Percentiles rank a stretch among this genome's conserved stretches.
phyloP scores from a whole-genome alignment of 1,140 invertebrate genomes.

The Sycobia sp. region DNA sequence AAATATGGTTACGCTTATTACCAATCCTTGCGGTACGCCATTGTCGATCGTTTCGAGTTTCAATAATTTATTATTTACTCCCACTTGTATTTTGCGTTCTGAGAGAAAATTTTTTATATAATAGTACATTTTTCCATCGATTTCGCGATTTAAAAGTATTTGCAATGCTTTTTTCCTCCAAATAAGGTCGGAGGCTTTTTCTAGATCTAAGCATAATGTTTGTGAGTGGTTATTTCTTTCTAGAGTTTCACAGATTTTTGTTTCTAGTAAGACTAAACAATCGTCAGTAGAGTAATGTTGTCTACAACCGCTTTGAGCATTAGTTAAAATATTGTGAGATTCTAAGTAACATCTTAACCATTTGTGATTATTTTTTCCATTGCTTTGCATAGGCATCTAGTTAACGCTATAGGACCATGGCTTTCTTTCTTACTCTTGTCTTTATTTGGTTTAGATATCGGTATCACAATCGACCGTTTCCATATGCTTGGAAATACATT shows the following conservation, averaged over 20 bases:
- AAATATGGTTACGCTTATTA: constrained; percentile 38
- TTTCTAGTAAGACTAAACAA: constrained; percentile 32
- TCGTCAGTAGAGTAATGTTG: constrained; percentile 33
- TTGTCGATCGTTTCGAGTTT: not conserved
- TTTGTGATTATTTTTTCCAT: constrained; percentile 40
- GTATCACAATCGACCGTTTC: constrained; percentile 47
- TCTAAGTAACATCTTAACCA: constrained; percentile 22
- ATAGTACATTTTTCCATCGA: no score
- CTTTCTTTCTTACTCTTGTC: constrained; percentile 19
- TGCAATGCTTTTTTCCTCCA: constrained; percentile 31
- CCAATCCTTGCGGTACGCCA: constrained; percentile 31
- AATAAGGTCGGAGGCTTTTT: no score
- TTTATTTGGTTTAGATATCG: constrained; percentile 50
- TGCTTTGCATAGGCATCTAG: constrained; percentile 40
- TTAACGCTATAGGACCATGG: constrained; percentile 45
- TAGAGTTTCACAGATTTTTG: constrained; percentile 35
- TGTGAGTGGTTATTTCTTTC: constrained; percentile 32
- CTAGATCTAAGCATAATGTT: constrained; percentile 40
- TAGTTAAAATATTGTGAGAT: constrained; percentile 32
- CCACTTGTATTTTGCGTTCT: constrained; percentile 23
- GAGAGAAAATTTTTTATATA: constrained; percentile 21
- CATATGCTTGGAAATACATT: constrained; percentile 40
- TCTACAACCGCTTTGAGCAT: constrained; percentile 33
- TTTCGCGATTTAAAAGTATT: constrained; percentile 4
- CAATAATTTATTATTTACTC: constrained; percentile 12